phyloP scores from a whole-genome alignment of 2,113 vertebrate species.

The Erythrolamprus reginae region DNA sequence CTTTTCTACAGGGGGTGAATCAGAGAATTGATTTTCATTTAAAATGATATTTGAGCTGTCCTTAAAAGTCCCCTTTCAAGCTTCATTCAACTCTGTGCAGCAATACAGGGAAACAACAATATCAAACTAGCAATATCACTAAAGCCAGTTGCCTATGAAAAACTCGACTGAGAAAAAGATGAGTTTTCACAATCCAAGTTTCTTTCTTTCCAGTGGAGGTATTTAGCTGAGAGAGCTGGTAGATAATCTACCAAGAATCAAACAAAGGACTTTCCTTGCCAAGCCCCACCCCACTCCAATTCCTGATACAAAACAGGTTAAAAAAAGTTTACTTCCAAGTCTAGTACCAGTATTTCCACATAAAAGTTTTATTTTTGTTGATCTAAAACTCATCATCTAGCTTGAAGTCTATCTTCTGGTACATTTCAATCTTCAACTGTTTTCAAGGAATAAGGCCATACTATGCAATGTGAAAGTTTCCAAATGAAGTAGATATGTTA shows the following conservation, averaged over 20 bases:
- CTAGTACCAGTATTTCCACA: background rate
- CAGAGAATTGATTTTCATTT: background rate
- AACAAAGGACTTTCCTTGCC: background rate
- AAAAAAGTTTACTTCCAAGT: background rate
- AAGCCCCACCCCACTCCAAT: no score
- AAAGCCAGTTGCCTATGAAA: background rate
- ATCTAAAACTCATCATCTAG: background rate
- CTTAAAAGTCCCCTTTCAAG: background rate
- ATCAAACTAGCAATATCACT: background rate
- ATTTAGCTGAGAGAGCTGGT: background rate
- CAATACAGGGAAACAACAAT: background rate
- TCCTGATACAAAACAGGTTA: background rate
- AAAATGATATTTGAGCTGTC: background rate
- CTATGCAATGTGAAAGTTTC: background rate
- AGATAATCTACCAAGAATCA: background rate
- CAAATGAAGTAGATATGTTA: background rate
- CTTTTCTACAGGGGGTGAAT: background rate
- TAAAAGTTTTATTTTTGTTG: background rate
- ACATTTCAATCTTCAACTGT: background rate
- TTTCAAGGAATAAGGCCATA: background rate
- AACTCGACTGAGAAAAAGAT: background rate
- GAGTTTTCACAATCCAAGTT: background rate
- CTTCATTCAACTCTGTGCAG: background rate
- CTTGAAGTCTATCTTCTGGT: background rate
- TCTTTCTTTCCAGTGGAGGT: background rate